Percentiles rank a stretch among this genome's conserved stretches.
These are phyloP conservation scores for Mythimna albipuncta DNA, from an alignment of 2,888 invertebrate species.

Conservation along the genomic window DNA sequence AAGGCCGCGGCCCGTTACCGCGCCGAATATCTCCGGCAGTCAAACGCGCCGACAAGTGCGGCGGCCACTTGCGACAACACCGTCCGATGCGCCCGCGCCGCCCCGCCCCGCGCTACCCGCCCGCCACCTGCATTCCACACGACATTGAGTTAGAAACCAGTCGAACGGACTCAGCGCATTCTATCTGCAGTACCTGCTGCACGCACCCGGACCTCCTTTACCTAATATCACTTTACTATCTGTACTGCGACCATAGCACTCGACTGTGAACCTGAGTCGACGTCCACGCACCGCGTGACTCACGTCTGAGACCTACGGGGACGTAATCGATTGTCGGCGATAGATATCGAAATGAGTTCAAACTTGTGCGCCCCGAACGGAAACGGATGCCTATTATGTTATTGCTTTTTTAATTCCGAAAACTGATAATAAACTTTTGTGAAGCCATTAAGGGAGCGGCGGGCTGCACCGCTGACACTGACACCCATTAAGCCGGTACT, in stretches of 20 bases:
- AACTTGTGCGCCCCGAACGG: conserved; percentile 48
- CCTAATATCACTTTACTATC: conserved; percentile 65
- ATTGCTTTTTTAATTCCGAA: conserved; percentile 59
- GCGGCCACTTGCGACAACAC: conserved; percentile 89
- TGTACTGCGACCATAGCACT: conserved; percentile 53
- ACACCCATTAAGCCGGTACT: conserved; percentile 57
- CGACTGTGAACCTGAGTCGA: conserved; percentile 45
- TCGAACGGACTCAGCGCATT: conserved; percentile 83
- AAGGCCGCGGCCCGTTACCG: conserved; percentile 90
- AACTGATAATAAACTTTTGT: conserved; percentile 58
- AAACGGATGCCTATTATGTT: conserved; percentile 61
- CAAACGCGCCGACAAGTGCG: conserved; percentile 90
- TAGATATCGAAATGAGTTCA: conserved; percentile 56
- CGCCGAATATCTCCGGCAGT: conserved; percentile 90
- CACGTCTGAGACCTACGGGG: conserved; percentile 53
- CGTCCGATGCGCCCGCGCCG: conserved; percentile 81
- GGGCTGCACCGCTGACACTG: conserved; percentile 47
- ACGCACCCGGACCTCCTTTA: conserved; percentile 67
- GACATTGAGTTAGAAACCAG: conserved; percentile 89
- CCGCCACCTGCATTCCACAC: conserved; percentile 85
- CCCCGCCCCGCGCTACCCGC: conserved; percentile 66
- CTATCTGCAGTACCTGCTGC: conserved; percentile 75
- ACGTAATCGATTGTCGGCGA: conserved; percentile 51
- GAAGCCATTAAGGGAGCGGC: conserved; percentile 36
- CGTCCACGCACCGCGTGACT: conserved; percentile 37